A percentile compares a stretch with the other conserved stretches of the same genome.
phyloP scores from a whole-genome alignment of 2,888 invertebrate species.

The Agriotes lineatus region DNA sequence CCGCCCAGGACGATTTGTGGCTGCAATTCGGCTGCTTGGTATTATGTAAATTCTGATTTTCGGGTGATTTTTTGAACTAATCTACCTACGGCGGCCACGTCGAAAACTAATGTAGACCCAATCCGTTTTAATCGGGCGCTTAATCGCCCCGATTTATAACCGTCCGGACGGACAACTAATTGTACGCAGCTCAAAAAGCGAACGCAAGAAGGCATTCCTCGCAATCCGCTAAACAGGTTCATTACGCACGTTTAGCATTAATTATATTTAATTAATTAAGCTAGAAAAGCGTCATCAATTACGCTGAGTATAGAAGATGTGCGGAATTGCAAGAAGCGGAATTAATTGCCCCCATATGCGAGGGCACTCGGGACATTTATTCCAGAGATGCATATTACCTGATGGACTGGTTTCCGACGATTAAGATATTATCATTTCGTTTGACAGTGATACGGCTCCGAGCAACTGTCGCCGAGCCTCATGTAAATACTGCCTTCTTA shows the following conservation, averaged over 20 bases:
- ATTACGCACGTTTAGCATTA: constrained; percentile 33
- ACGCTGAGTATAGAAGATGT: constrained; percentile 18
- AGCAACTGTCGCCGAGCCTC: constrained; percentile 41
- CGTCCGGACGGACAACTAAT: constrained; percentile 22
- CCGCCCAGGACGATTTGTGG: neutral
- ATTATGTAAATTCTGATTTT: constrained; percentile 8
- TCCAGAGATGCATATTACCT: constrained; percentile 50
- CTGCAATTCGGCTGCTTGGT: neutral
- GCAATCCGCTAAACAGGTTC: constrained; percentile 31
- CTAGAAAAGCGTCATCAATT: constrained; percentile 34
- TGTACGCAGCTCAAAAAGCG: constrained; percentile 7
- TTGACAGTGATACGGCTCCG: constrained; percentile 51
- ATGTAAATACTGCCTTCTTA: constrained; percentile 41
- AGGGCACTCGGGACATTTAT: constrained; percentile 40
- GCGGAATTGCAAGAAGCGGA: constrained; percentile 46
- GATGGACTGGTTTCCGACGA: constrained; percentile 55
- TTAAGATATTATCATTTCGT: constrained; percentile 56
- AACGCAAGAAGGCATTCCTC: constrained; percentile 13
- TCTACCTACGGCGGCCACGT: constrained; percentile 20
- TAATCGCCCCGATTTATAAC: constrained; percentile 37
- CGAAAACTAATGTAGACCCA: constrained; percentile 34
- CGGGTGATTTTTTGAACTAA: neutral
- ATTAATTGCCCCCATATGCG: constrained; percentile 47
- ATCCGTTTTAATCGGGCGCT: constrained; percentile 27
- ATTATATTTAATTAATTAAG: constrained; percentile 38